Evolutionary conservation across 2,113 vertebrate species (phyloP), one percentile per base, ranked within the genome.

Genomic region (Siphamia tubifer): DNA sequence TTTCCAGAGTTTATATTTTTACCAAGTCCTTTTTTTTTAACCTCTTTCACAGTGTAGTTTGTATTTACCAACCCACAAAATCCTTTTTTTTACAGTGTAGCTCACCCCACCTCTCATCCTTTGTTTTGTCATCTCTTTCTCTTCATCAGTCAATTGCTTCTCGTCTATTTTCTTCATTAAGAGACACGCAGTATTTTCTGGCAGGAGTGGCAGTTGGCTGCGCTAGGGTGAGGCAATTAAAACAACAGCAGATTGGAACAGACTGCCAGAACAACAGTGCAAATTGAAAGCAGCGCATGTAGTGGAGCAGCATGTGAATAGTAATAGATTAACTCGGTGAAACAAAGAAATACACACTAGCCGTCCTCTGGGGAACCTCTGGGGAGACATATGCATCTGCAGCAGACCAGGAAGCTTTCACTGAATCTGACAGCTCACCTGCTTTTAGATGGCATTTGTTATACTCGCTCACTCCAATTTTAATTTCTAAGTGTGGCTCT

Each of bases 221-320:
- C 55, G 78, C 77, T 87, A 90, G 78, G 82, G 57, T 72, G 55
- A 82, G 69, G 83, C 85, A 90, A 92, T 91, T 90, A 91, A 87
- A 88, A 90, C 81, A 88, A 84, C 87, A 82, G 81, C 85, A 87
- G 88, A 91, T 88, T 89, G 87, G 81, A 91, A 79, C 87, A 89
- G 87, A 89, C 84, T 82, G 77, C 47, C 74, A 77, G 79, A 89
- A 90, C 87, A 89, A 87, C 76, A 68, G 85, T 82, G 85, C 81
- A 88, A 89, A 90, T 89, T 89, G 83, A 89, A 84, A 83, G 62
- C 58, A 77, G 63, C n/a, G 48, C 56, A 68, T 74, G 75, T 83
- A 74, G 70, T 67, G 43, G 55, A 56, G 79, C 62, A 65, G 79
- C 51, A 74, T 78, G 81, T 75, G 80, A 81, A 84, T 80, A 62